Evolutionary conservation across 2,113 vertebrate species (phyloP).

Genomic region (Oplegnathus fasciatus): DNA sequence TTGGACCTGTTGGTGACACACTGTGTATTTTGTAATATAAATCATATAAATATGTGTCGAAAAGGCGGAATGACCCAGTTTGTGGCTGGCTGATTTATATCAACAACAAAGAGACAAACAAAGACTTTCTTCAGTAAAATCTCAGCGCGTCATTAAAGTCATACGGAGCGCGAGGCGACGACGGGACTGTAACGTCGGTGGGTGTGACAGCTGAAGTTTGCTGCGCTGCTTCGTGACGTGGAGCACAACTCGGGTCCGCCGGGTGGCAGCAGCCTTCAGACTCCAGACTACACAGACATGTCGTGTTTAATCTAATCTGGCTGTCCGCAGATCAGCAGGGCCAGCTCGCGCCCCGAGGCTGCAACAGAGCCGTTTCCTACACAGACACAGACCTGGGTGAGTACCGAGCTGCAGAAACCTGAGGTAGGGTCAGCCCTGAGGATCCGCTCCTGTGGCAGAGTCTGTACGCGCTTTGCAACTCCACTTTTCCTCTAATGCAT

Average conservation of each 20-base stretch:
- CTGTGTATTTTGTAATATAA: too few species aligned
- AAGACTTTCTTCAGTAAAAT: too few species aligned
- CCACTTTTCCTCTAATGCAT: not conserved
- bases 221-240: conserved; percentile 42
- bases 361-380: conserved; percentile 1
- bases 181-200: not conserved
- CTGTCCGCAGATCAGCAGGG: conserved; percentile 33
- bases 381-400: conserved; percentile 32
- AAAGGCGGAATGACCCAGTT: too few species aligned
- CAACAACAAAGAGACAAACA: too few species aligned
- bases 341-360: not conserved
- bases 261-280: not conserved
- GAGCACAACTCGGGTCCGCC: not conserved
- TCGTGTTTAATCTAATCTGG: conserved; percentile 1
- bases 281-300: not conserved
- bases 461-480: not conserved
- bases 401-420: conserved; percentile 11
- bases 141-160: too few species aligned
- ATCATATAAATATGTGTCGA: too few species aligned
- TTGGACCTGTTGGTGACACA: too few species aligned
- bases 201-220: conserved; percentile 34
- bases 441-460: not conserved
- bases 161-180: too few species aligned
- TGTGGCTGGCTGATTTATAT: too few species aligned
- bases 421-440: not conserved